Conservation (phyloP, 2,797 vertebrate species). For the Sebastolobus altivelis region DNA sequence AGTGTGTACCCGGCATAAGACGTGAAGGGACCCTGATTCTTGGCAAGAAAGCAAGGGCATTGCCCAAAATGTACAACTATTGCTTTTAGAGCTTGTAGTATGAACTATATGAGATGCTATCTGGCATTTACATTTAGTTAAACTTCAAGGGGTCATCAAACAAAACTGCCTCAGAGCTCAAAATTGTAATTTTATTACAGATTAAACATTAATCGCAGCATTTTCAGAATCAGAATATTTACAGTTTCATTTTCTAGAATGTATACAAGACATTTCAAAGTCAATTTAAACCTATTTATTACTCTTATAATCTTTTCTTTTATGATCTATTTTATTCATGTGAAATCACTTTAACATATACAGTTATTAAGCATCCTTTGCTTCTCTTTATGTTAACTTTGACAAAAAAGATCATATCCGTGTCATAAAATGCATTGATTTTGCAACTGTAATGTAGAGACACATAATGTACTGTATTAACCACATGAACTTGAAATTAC, state of each 20-base stretch:
- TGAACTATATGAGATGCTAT: not conserved
- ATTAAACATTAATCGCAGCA: not conserved
- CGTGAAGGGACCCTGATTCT: conserved; percentile 68
- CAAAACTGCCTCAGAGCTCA: not conserved
- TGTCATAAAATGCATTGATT: not conserved
- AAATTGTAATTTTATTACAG: not conserved
- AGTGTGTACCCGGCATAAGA: not conserved
- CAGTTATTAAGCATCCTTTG: not conserved
- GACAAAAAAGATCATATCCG: not conserved
- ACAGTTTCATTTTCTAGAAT: not conserved
- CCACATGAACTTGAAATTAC: not conserved
- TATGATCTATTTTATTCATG: not conserved
- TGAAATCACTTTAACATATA: not conserved
- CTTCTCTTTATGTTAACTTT: not conserved
- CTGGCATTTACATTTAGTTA: not conserved
- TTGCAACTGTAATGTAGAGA: not conserved
- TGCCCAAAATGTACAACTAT: too few species aligned
- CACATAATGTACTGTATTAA: not conserved
- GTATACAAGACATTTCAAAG: not conserved
- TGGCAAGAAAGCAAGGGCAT: conserved; percentile 20
- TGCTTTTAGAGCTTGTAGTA: conserved; percentile 61
- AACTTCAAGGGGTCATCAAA: not conserved
- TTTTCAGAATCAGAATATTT: conserved; percentile 7
- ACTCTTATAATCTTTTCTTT: not conserved
- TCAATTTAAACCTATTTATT: not conserved